A percentile compares a stretch with the other conserved stretches of the same genome.
Conservation (phyloP, 2,797 vertebrate genomes). For the Philypnodon macrostomus region DNA sequence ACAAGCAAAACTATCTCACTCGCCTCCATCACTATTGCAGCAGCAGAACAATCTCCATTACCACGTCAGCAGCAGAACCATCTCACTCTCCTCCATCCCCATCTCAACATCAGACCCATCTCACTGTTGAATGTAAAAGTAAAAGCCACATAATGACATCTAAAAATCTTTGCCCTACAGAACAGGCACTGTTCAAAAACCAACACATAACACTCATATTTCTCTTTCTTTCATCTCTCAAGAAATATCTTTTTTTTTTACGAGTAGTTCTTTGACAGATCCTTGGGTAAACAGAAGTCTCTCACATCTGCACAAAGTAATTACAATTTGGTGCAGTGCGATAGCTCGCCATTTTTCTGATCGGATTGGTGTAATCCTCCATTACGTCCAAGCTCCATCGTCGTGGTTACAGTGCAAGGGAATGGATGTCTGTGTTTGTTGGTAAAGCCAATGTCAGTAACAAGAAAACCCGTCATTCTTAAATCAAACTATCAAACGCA, state of each 20-base stretch:
- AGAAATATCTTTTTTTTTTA: not conserved
- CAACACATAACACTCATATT: not conserved
- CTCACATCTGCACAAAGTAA: conserved; percentile 9
- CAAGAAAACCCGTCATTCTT: conserved; percentile 9
- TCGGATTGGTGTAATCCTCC: conserved; percentile 31
- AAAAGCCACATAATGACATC: too few species aligned
- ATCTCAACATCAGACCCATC: too few species aligned
- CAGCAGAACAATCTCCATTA: too few species aligned
- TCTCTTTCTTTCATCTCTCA: not conserved
- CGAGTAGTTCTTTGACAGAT: not conserved
- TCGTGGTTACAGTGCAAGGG: not conserved
- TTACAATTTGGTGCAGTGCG: conserved; percentile 14
- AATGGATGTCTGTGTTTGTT: conserved; percentile 18
- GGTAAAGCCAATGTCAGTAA: conserved; percentile 2
- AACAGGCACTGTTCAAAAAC: too few species aligned
- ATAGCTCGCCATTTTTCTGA: conserved; percentile 3
- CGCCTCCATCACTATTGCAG: too few species aligned
- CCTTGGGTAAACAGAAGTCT: conserved; percentile 10
- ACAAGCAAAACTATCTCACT: too few species aligned
- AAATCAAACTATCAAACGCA: not conserved
- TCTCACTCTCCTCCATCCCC: too few species aligned
- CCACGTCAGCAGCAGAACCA: too few species aligned
- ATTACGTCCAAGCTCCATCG: not conserved
- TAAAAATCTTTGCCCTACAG: too few species aligned
- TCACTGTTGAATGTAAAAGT: too few species aligned